These are phyloP conservation scores for Mimachlamys varia DNA, from an alignment of 2,888 invertebrate species.

Conservation along the genomic window DNA sequence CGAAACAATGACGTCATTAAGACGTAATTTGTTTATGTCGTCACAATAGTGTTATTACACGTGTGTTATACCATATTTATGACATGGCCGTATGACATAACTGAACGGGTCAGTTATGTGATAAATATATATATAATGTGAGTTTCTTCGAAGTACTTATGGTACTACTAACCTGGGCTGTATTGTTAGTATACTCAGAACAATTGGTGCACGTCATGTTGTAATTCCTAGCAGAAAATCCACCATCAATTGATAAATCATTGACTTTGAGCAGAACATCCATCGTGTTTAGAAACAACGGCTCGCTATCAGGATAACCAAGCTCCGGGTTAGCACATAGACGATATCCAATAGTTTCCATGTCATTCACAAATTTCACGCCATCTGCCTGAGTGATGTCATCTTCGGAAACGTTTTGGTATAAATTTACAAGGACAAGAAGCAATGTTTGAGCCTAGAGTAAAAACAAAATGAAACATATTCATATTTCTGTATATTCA, in stretches of 20 bases:
- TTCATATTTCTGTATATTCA: neutral
- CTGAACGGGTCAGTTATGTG: too few species aligned
- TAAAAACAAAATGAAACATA: too few species aligned
- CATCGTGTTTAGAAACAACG: neutral
- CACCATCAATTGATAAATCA: neutral
- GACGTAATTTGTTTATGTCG: too few species aligned
- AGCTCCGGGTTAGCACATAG: neutral
- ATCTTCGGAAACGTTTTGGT: neutral
- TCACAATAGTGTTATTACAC: too few species aligned
- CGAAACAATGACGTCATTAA: too few species aligned
- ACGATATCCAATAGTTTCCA: neutral
- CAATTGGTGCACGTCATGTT: neutral
- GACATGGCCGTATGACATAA: too few species aligned
- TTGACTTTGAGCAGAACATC: neutral
- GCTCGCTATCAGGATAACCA: neutral
- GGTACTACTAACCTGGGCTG: neutral
- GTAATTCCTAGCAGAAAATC: neutral
- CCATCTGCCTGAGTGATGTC: neutral
- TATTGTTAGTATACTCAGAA: neutral
- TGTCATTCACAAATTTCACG: neutral
- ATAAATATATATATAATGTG: too few species aligned
- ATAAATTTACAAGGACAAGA: neutral
- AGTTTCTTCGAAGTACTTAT: too few species aligned
- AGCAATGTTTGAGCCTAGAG: neutral
- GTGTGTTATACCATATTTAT: too few species aligned